Evolutionary conservation across 2,888 invertebrate genomes (phyloP).

Genomic region (Tiphia femorata): DNA sequence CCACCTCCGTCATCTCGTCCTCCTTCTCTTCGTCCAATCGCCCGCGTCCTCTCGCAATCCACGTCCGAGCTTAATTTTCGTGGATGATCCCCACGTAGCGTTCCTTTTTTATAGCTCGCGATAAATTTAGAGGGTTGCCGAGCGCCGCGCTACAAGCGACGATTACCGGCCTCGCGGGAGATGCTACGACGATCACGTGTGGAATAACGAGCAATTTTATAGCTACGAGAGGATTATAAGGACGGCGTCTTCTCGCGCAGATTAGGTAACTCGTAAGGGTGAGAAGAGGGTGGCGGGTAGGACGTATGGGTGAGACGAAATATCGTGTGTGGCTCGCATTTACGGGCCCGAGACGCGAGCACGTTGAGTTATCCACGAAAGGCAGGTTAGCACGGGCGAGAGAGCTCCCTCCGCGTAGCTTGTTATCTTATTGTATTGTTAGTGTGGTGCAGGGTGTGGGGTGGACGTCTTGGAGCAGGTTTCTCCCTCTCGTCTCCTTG

Average conservation of each 20-base stretch:
- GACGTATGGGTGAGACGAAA: neutral
- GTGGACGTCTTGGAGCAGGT: slow-evolving; percentile 55
- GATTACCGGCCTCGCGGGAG: slow-evolving; percentile 22
- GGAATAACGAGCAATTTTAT: slow-evolving; percentile 42
- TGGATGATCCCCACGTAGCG: neutral
- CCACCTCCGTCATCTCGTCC: neutral
- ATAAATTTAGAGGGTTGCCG: slow-evolving; percentile 24
- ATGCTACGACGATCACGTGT: slow-evolving; percentile 30
- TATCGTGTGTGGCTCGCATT: slow-evolving; percentile 29
- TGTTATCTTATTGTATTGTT: slow-evolving; percentile 64
- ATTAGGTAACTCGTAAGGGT: slow-evolving; percentile 19
- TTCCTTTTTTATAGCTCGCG: slow-evolving; percentile 16
- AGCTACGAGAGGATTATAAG: slow-evolving; percentile 35
- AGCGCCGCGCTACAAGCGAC: slow-evolving; percentile 11
- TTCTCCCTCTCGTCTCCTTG: slow-evolving; percentile 18
- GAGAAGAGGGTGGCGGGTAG: slow-evolving; percentile 14
- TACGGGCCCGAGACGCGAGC: slow-evolving; percentile 28
- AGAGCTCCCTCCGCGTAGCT: slow-evolving; percentile 45
- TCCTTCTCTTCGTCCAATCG: neutral
- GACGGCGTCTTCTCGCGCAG: too few relatives aligned
- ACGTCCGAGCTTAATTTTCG: neutral
- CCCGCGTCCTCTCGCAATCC: neutral
- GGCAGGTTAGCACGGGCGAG: slow-evolving; percentile 44
- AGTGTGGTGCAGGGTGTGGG: slow-evolving; percentile 45
- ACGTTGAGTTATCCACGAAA: slow-evolving; percentile 49